Conservation (phyloP, 2,113 vertebrate species). For the Corythaeola cristata region DNA sequence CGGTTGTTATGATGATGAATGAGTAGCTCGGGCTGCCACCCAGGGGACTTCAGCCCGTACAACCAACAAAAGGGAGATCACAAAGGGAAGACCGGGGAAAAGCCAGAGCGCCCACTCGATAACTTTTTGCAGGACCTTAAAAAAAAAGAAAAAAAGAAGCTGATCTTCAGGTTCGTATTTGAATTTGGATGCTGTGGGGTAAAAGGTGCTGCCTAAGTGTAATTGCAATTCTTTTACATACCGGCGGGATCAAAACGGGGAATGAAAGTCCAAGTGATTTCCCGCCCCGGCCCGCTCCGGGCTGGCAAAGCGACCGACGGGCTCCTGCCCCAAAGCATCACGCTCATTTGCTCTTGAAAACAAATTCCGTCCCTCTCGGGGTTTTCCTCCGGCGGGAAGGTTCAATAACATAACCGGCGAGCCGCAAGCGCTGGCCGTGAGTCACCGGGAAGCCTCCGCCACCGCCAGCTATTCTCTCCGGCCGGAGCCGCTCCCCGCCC, state of each 20-base stretch:
- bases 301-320: not conserved
- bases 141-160: not conserved
- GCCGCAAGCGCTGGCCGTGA: too few species aligned
- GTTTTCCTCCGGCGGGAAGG: not conserved
- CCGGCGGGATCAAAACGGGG: conserved; percentile 30
- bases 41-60: conserved; percentile 64
- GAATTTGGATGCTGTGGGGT: conserved; percentile 9
- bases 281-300: not conserved
- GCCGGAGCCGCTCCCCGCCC: too few species aligned
- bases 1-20: conserved; percentile 80
- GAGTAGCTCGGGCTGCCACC: conserved; percentile 60
- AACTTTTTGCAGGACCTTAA: not conserved
- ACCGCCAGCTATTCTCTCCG: too few species aligned
- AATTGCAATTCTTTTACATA: conserved; percentile 16
- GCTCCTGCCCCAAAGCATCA: not conserved
- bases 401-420: too few species aligned
- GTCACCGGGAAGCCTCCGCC: too few species aligned
- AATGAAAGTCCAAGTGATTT: not conserved
- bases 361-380: not conserved
- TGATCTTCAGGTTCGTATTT: conserved; percentile 16
- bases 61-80: conserved; percentile 10
- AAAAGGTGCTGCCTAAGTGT: conserved; percentile 9
- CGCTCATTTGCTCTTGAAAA: not conserved
- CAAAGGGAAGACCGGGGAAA: not conserved
- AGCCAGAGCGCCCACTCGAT: not conserved